Conservation (phyloP, 2,888 invertebrate genomes). For the Tetragnatha montana region DNA sequence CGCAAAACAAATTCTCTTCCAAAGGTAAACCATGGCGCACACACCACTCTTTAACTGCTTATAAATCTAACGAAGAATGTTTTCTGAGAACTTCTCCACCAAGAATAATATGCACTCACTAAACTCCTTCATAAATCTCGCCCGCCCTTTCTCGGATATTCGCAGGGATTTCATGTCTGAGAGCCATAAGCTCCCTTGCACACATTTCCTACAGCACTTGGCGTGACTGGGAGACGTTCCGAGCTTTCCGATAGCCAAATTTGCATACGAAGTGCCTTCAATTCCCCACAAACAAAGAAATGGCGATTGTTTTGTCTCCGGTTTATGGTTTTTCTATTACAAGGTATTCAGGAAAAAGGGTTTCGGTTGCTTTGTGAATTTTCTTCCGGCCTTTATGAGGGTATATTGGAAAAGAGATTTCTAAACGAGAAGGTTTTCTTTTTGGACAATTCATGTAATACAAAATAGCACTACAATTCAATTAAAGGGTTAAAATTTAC, state of each 20-base stretch:
- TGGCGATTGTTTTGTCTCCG: constrained; percentile 23
- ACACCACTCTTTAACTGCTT: neutral
- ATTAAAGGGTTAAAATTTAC: no score
- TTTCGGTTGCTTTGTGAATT: neutral
- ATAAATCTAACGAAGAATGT: neutral
- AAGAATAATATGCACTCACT: constrained; percentile 16
- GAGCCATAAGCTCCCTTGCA: constrained; percentile 19
- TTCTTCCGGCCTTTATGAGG: neutral
- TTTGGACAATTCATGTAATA: no score
- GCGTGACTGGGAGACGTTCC: constrained; percentile 47
- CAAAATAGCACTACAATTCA: no score
- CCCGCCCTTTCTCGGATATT: constrained; percentile 4
- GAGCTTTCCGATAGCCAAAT: constrained; percentile 43
- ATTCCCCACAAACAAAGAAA: constrained; percentile 40
- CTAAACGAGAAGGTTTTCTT: neutral
- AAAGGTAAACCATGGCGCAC: neutral
- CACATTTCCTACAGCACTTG: neutral
- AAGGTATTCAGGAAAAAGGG: constrained; percentile 2
- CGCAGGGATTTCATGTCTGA: constrained; percentile 23
- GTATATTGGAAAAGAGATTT: neutral
- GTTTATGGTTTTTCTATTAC: constrained; percentile 37
- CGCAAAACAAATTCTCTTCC: no score
- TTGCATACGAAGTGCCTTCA: constrained; percentile 54
- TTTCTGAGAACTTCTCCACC: constrained; percentile 5
- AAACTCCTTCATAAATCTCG: constrained; percentile 20